phyloP scores from a whole-genome alignment of 2,113 vertebrate species.

The Apus apus region DNA sequence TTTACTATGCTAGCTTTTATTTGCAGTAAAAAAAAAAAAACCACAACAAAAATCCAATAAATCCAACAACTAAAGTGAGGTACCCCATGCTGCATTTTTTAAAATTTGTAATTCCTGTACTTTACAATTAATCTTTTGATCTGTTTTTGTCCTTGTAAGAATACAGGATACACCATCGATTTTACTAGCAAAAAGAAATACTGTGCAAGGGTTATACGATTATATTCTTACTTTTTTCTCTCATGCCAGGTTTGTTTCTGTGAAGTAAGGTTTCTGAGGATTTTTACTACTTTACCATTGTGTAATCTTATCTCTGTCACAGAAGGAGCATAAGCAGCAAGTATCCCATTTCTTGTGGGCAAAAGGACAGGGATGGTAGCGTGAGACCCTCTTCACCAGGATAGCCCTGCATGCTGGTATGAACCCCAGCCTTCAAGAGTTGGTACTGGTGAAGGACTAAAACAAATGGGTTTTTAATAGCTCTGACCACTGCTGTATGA shows the following conservation, averaged over 20 bases:
- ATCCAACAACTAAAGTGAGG: constrained; percentile 19
- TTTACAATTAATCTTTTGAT: constrained; percentile 64
- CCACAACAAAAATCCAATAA: too few relatives aligned
- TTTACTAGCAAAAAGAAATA: constrained; percentile 58
- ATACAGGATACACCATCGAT: constrained; percentile 26
- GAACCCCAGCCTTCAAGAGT: background rate
- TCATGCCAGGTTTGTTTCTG: constrained; percentile 63
- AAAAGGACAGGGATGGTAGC: background rate
- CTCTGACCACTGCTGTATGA: constrained; percentile 44
- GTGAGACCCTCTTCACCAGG: constrained; percentile 2
- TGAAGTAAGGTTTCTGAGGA: constrained; percentile 58
- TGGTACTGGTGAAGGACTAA: constrained; percentile 58
- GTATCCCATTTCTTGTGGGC: background rate
- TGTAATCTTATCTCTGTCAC: constrained; percentile 54
- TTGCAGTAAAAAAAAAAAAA: constrained; percentile 4
- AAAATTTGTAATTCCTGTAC: constrained; percentile 66
- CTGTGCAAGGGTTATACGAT: constrained; percentile 55
- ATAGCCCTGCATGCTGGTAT: background rate
- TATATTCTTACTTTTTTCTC: constrained; percentile 63
- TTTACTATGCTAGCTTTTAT: constrained; percentile 43
- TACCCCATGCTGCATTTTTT: constrained; percentile 62
- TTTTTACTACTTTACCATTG: constrained; percentile 64
- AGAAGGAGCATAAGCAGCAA: constrained; percentile 45
- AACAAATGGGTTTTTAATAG: constrained; percentile 41
- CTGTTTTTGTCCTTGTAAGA: constrained; percentile 47